These are phyloP conservation scores for Naso thynnoides DNA, from an alignment of 2,797 vertebrate genomes.

Conservation along the genomic window DNA sequence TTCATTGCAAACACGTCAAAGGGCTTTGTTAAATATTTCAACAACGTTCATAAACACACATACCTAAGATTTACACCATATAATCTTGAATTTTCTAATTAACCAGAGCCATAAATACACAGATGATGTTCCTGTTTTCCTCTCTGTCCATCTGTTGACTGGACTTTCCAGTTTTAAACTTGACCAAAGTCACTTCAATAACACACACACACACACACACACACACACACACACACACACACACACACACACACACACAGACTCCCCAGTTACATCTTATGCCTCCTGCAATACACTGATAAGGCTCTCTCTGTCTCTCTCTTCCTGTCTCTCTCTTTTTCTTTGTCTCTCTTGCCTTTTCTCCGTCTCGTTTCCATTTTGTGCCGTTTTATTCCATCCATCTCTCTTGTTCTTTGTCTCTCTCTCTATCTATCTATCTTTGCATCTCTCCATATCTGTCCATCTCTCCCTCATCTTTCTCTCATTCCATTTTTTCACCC, in stretches of 20 bases:
- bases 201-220: slow-evolving; percentile 62
- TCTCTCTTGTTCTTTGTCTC: slow-evolving; percentile 36
- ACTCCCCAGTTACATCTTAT: slow-evolving; percentile 80
- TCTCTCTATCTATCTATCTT: slow-evolving; percentile 21
- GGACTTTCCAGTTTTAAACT: slow-evolving; percentile 77
- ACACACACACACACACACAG: slow-evolving; percentile 34
- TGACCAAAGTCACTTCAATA: slow-evolving; percentile 85
- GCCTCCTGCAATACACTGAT: slow-evolving; percentile 83
- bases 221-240: slow-evolving; percentile 46
- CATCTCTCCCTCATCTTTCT: slow-evolving; percentile 13
- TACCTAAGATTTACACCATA: slow-evolving; percentile 27
- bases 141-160: slow-evolving; percentile 70
- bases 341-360: slow-evolving; percentile 70
- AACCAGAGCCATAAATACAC: slow-evolving; percentile 52
- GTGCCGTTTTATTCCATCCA: slow-evolving; percentile 51
- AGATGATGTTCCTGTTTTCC: slow-evolving; percentile 54
- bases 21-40: slow-evolving; percentile 38
- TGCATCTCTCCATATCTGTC: slow-evolving; percentile 17
- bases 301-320: slow-evolving; percentile 70
- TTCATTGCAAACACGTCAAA: slow-evolving; percentile 12
- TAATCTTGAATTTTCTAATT: slow-evolving; percentile 46
- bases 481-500: slow-evolving; percentile 10
- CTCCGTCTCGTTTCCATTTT: slow-evolving; percentile 49
- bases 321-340: slow-evolving; percentile 60
- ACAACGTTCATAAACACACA: slow-evolving; percentile 1